A percentile compares a stretch with the other conserved stretches of the same genome.
phyloP scores from a whole-genome alignment of 1,140 invertebrate species.

The Achroia grisella region DNA sequence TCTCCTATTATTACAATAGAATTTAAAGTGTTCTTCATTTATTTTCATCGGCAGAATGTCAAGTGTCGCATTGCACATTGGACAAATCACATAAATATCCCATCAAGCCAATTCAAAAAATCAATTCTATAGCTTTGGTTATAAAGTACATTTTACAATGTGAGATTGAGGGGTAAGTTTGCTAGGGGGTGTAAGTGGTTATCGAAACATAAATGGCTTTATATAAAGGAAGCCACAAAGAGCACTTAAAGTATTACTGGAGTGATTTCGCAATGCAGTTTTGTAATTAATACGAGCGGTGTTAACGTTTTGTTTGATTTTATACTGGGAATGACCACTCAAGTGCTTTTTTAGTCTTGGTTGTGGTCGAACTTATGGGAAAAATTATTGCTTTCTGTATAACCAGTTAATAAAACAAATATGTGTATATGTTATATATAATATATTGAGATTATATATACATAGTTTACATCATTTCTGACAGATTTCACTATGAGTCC shows the following conservation, averaged over 20 bases:
- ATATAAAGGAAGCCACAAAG: conserved; percentile 14
- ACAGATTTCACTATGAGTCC: too few relatives aligned
- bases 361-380: neutral
- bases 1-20: conserved; percentile 28
- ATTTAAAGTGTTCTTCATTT: conserved; percentile 39
- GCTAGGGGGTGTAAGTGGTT: conserved; percentile 44
- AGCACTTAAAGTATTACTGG: conserved; percentile 27
- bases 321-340: conserved; percentile 11
- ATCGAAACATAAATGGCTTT: conserved; percentile 57
- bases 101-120: neutral
- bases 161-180: conserved; percentile 3
- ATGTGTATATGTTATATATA: neutral
- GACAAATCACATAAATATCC: conserved; percentile 12
- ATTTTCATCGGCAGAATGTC: conserved; percentile 54
- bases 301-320: conserved; percentile 16
- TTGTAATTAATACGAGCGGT: conserved; percentile 26
- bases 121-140: conserved; percentile 4
- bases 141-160: conserved; percentile 17
- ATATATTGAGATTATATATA: neutral
- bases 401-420: neutral
- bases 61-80: conserved; percentile 55
- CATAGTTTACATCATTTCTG: neutral
- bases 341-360: neutral
- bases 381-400: neutral
- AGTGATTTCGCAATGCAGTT: conserved; percentile 26